Evolutionary conservation across 2,797 vertebrate genomes (phyloP), one percentile per base, ranked within the genome.

Genomic region (Steatocranus sp.): DNA sequence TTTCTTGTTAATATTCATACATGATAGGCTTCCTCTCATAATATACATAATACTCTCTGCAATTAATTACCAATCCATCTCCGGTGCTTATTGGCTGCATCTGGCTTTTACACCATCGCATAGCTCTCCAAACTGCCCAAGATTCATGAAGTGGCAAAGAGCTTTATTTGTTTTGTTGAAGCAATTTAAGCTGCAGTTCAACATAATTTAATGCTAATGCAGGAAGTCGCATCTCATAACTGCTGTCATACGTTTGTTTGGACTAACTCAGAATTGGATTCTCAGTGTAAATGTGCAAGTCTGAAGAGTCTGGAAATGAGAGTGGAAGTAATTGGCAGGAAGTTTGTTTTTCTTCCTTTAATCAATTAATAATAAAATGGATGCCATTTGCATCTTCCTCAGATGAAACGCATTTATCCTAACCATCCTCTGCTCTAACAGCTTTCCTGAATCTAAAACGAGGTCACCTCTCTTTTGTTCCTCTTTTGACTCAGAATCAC

Each of bases 401-500:
- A 43, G 9, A 63, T 46, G 20, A 77, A 46, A 34, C 5, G 2
- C 70, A 17, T 14, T 48, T 48, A 18, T 48, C 23, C 43, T 8
- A 49, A 48, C 25, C 25, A 32, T n/a, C 68, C 5, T 73, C 4
- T 50, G 8, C 20, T 17, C 23, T 36, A 20, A 48, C 9, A 34
- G n/a, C 6, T 73, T 15, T 73, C 15, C 66, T 30, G 41, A 73
- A 48, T 73, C 17, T 48, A 73, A 73, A 48, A 32, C 5, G 25
- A 49, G 68, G 68, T 49, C 68, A 73, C 43, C 11, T 78, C 61
- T 43, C 27, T 23, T 56, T 48, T 83, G 76, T 27, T 49, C 86
- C 76, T 51, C n/a, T 61, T 84, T 80, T 83, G 1, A 91, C 96
- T 87, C 93, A 99, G 99, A 95, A 99, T 99, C 96, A 99, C 99